These are phyloP conservation scores for Nymphalis urticae DNA, from an alignment of 2,888 invertebrate species.

Conservation along the genomic window DNA sequence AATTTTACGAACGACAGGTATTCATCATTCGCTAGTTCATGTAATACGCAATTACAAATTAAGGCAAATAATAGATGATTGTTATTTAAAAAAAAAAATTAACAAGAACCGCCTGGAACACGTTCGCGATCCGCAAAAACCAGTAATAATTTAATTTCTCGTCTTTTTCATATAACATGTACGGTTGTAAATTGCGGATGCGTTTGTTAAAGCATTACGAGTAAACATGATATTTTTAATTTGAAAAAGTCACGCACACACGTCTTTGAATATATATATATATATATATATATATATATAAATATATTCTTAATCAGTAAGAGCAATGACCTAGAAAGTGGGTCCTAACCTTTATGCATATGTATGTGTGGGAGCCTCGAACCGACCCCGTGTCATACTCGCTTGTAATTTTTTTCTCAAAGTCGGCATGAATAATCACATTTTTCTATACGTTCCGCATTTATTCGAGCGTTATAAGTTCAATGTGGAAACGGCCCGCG, in stretches of 20 bases:
- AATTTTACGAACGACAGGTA: not conserved
- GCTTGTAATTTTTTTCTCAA: slow-evolving; percentile 73
- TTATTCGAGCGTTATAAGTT: slow-evolving; percentile 58
- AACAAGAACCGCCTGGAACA: slow-evolving; percentile 3
- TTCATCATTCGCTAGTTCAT: not conserved
- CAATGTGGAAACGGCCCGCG: slow-evolving; percentile 43
- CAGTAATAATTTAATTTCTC: slow-evolving; percentile 23
- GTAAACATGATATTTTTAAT: slow-evolving; percentile 33
- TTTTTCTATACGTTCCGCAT: slow-evolving; percentile 78
- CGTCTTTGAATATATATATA: slow-evolving; percentile 19
- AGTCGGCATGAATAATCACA: slow-evolving; percentile 80
- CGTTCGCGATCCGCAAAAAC: slow-evolving; percentile 17
- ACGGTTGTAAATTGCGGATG: slow-evolving; percentile 23
- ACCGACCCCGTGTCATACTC: slow-evolving; percentile 60
- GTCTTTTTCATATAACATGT: slow-evolving; percentile 14
- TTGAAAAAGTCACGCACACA: slow-evolving; percentile 34
- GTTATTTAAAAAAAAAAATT: slow-evolving; percentile 13
- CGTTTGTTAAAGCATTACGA: slow-evolving; percentile 17
- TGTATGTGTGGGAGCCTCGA: slow-evolving; percentile 30
- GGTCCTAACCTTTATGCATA: slow-evolving; percentile 42
- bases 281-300: slow-evolving; percentile 3
- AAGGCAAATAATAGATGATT: not conserved
- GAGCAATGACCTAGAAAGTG: slow-evolving; percentile 52
- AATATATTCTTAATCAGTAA: slow-evolving; percentile 32
- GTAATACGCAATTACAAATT: slow-evolving; percentile 1